phyloP scores from a whole-genome alignment of 1,140 invertebrate genomes.

The Drosophila insularis region DNA sequence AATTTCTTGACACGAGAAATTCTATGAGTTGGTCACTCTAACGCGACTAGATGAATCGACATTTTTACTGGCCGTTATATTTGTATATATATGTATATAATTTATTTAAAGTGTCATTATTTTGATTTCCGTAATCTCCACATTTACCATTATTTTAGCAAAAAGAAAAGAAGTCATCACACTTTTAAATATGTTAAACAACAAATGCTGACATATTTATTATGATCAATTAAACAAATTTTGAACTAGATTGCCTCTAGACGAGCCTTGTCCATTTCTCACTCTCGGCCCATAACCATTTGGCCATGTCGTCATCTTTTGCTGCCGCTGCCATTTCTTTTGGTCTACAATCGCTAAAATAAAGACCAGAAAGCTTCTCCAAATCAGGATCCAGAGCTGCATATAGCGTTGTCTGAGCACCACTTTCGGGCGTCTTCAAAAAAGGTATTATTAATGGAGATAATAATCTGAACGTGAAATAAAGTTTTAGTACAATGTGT shows the following conservation, averaged over 20 bases:
- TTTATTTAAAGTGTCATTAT: no score
- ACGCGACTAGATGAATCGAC: no score
- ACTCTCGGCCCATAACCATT: constrained; percentile 90
- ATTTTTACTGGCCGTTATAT: no score
- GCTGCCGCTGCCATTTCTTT: constrained; percentile 84
- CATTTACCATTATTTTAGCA: no score
- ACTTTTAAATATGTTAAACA: no score
- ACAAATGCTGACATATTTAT: no score
- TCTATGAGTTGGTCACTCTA: no score
- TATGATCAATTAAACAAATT: no score
- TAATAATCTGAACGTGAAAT: constrained; percentile 81
- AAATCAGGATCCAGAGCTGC: constrained; percentile 87
- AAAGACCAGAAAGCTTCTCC: constrained; percentile 87
- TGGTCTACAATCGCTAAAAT: constrained; percentile 88
- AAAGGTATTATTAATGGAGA: constrained; percentile 89
- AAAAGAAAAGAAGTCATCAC: no score
- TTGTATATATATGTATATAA: no score
- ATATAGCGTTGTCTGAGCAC: constrained; percentile 88
- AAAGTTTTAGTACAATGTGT: background rate
- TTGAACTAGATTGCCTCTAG: background rate
- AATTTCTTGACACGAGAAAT: no score
- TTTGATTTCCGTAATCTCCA: no score
- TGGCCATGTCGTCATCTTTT: constrained; percentile 85
- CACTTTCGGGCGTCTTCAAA: constrained; percentile 87
- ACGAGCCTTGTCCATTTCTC: constrained; percentile 86